Evolutionary conservation across 2,888 invertebrate genomes (phyloP).

Genomic region (Invenusta paracnida): DNA sequence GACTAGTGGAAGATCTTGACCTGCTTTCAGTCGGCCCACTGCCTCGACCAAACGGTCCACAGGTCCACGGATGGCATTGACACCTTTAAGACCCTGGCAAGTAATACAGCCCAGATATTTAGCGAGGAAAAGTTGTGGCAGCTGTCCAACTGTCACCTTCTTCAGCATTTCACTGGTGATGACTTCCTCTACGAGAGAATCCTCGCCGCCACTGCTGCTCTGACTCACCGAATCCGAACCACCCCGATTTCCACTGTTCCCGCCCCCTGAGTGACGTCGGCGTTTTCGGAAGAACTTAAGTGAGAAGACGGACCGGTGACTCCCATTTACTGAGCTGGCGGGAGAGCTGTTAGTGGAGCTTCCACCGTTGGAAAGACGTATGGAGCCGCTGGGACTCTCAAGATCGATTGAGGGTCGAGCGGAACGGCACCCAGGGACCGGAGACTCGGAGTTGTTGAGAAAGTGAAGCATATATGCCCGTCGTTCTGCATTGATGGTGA

Average conservation of each 20-base stretch:
- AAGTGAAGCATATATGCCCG: not conserved
- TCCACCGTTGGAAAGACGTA: not conserved
- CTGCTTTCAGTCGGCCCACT: slow-evolving; percentile 50
- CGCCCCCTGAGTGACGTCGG: not conserved
- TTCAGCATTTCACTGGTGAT: not conserved
- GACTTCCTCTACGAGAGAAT: not conserved
- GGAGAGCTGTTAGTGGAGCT: not conserved
- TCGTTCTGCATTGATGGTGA: slow-evolving; percentile 20
- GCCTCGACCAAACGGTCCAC: slow-evolving; percentile 55
- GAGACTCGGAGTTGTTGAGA: not conserved
- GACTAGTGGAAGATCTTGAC: slow-evolving; percentile 54
- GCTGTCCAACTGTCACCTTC: slow-evolving; percentile 34
- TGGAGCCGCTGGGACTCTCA: not conserved
- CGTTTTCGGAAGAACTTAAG: not conserved
- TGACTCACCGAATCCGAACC: not conserved
- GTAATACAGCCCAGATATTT: slow-evolving; percentile 56
- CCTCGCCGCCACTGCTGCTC: not conserved
- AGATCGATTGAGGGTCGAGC: not conserved
- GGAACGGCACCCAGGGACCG: not conserved
- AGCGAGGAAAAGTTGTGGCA: slow-evolving; percentile 59
- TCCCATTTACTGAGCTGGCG: not conserved
- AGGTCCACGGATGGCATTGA: slow-evolving; percentile 54
- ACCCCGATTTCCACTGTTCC: not conserved
- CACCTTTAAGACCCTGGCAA: slow-evolving; percentile 54
- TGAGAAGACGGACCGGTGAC: not conserved